Evolutionary conservation across 1,140 invertebrate genomes (phyloP), one percentile per base, ranked within the genome.

Genomic region (Micrasema longulum): DNA sequence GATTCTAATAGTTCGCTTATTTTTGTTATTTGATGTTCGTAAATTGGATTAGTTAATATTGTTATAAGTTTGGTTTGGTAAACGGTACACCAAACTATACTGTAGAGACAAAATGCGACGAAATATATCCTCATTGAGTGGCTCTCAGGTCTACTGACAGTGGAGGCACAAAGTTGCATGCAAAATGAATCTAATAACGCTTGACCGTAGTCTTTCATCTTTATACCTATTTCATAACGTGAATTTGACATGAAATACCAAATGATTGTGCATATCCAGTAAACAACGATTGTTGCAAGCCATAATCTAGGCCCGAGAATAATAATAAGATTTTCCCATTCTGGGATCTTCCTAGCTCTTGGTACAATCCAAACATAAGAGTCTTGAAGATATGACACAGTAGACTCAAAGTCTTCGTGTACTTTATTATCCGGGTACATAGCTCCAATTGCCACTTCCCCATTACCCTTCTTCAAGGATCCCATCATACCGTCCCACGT

Each of bases 361-460:
- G 75, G 75, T 0, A 76, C 75, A 7, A 74, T 45, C 75, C 72
- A 74, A 7, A 64, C 52, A 35, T 64, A 71, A 6, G 75, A 73
- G 63, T 76, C 75, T 66, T 74, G 75, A 16, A 76, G 62, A 63
- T 76, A 76, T 18, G 75, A 76, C 7, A 69, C 6, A n/a, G 72
- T 76, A 11, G 72, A 43, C 43, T 76, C 75, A 31, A 74, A 76
- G 47, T 76, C 75, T 69, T 76, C 75, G 48, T 76, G 75, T 10
- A 76, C 31, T 45, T 74, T 31, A 22, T 68, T 76, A 43, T 76
- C 75, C n/a, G 75, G 75, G 43, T 76, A 76, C 20, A 76, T 71
- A 16, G 64, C 75, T n/a, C 75, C 75, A 1, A 76, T 76, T 11
- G 16, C 75, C 5, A 76, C 35, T 69, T 76, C 75, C 22, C 64